A percentile compares a stretch with the other conserved stretches of the same genome.
phyloP scores from a whole-genome alignment of 2,113 vertebrate species.

The Clarias batrachus region DNA sequence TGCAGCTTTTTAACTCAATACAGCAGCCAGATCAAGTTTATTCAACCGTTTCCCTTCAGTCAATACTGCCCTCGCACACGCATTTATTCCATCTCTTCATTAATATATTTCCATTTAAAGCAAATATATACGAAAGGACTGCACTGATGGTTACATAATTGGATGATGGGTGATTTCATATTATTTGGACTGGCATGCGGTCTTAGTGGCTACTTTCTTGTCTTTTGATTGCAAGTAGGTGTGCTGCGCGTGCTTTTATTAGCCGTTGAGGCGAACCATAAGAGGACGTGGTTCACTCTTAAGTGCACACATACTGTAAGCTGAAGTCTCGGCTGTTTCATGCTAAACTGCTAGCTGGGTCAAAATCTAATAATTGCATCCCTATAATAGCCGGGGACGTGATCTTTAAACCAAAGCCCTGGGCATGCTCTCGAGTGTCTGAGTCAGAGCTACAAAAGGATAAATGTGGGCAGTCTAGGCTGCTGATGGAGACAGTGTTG shows the following conservation, averaged over 20 bases:
- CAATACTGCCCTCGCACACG: constrained; percentile 15
- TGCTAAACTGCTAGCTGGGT: constrained; percentile 34
- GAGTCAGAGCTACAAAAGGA: constrained; percentile 22
- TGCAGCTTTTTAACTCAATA: constrained; percentile 48
- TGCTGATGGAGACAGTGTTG: constrained; percentile 8
- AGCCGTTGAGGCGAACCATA: neutral
- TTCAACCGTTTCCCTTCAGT: constrained; percentile 28
- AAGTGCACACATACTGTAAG: neutral
- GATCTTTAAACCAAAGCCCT: constrained; percentile 37
- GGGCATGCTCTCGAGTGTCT: neutral
- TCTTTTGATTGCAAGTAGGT: neutral
- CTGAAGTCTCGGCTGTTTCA: constrained; percentile 3
- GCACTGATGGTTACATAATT: constrained; percentile 5
- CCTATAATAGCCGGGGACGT: constrained; percentile 37
- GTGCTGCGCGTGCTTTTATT: neutral
- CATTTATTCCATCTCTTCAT: constrained; percentile 30
- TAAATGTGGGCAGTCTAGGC: constrained; percentile 1
- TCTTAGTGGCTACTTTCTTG: neutral
- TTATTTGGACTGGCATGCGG: neutral
- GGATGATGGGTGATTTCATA: neutral
- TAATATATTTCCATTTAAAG: constrained; percentile 36
- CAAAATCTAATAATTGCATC: constrained; percentile 43
- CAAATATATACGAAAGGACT: constrained; percentile 1
- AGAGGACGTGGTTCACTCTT: constrained; percentile 2
- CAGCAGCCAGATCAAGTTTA: constrained; percentile 50